Evolutionary conservation across 2,888 invertebrate species (phyloP), one percentile per base, ranked within the genome.

Genomic region (Amorpha juglandis): DNA sequence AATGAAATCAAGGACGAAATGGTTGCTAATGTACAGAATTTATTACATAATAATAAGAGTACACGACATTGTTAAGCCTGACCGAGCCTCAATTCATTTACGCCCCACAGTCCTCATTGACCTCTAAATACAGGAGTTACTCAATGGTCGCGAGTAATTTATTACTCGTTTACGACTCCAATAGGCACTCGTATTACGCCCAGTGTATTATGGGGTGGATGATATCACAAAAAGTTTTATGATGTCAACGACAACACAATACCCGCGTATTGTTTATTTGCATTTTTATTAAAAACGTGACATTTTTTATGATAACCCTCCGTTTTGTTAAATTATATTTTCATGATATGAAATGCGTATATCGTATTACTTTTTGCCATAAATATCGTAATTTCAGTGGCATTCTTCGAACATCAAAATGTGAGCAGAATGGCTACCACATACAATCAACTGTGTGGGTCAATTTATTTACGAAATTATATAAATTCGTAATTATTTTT

Each of bases 201-300:
- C 55, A 45, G 33, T 19, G 53, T 52, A 66, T 58, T 55, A 67
- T 53, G 68, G 72, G 69, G 68, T 70, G 75, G 72, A 77, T 70
- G 72, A 78, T 65, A 75, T 72, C 77, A 75, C 74, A 74, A 70
- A n/a, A 70, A 71, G 67, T 73, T 75, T 72, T 77, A 77, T 64
- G 70, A 70, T 70, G 63, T 63, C 68, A 68, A 69, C 63, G 69
- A 69, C 70, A 73, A 75, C 70, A 72, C 71, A 69, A 75, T 74
- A 74, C 69, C 67, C 68, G 65, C 68, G 71, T 67, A 67, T 70
- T 68, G 70, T 68, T 73, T 77, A 80, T 81, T 80, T 82, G 80
- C 80, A 78, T 80, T 80, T 79, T 82, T 80, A 82, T 81, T 78
- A 80, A 74, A 79, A 74, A 74, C 77, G 75, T 78, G 73, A 72